A percentile compares a stretch with the other conserved stretches of the same genome.
These are phyloP conservation scores for Otolemur garnettii DNA, from an alignment of 2,113 vertebrate species.

Conservation along the genomic window DNA sequence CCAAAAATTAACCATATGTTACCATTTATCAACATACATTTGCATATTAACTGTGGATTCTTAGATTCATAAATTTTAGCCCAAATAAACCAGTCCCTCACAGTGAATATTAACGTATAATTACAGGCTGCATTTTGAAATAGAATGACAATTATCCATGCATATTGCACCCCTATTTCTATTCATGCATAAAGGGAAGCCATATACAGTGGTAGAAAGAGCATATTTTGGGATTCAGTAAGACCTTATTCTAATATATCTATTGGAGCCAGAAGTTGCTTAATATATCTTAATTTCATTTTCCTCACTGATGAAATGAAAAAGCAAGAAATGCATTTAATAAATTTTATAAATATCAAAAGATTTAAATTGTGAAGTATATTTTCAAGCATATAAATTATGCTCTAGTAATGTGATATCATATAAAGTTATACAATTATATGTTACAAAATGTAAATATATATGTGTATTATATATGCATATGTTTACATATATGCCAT, in stretches of 20 bases:
- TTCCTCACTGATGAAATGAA: neutral
- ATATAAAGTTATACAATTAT: neutral
- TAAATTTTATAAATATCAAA: neutral
- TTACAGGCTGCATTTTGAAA: neutral
- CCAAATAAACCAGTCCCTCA: neutral
- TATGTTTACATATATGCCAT: neutral
- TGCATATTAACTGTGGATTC: neutral
- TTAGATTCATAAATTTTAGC: neutral
- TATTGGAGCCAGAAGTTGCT: neutral
- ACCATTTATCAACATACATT: neutral
- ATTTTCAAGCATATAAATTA: constrained; percentile 18
- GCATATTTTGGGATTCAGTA: neutral
- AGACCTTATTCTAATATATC: neutral
- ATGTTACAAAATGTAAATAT: neutral
- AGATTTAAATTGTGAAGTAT: neutral
- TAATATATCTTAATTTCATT: constrained; percentile 25
- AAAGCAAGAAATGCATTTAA: neutral
- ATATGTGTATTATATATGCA: neutral
- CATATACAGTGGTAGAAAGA: neutral
- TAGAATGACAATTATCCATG: neutral
- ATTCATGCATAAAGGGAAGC: neutral
- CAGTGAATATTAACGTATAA: neutral
- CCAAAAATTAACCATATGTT: neutral
- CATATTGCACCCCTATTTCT: neutral
- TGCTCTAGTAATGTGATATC: neutral